Percentiles rank a stretch among this genome's conserved stretches.
Conservation (phyloP, 2,113 vertebrate species). For the Echinops telfairi region DNA sequence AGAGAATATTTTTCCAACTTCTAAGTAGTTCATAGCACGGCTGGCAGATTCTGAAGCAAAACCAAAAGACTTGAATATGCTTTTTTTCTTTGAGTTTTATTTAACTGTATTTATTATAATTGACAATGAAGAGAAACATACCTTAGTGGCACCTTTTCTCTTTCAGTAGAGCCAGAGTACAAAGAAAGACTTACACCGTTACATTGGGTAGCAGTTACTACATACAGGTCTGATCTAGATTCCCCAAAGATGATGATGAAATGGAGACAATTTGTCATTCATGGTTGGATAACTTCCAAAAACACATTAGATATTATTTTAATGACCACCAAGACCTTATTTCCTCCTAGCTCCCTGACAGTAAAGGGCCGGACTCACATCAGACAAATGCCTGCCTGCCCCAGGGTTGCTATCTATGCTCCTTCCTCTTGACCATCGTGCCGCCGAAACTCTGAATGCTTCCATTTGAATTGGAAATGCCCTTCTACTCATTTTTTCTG, state of each 20-base stretch:
- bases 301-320: constrained; percentile 28
- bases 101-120: constrained; percentile 53
- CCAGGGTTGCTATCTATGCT: neutral
- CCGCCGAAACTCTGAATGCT: neutral
- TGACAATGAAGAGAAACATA: constrained; percentile 33
- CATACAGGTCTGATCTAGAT: constrained; percentile 14
- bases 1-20: constrained; percentile 63
- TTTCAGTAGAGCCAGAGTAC: constrained; percentile 10
- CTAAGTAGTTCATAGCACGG: neutral
- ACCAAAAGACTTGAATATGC: constrained; percentile 57
- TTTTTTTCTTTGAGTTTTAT: constrained; percentile 43
- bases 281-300: constrained; percentile 18
- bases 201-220: constrained; percentile 41
- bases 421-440: neutral
- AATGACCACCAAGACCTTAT: neutral
- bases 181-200: constrained; percentile 37
- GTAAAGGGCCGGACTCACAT: neutral
- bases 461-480: neutral
- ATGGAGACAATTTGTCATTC: constrained; percentile 51
- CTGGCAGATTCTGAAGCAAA: constrained; percentile 52
- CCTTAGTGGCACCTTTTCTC: constrained; percentile 1
- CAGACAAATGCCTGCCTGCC: neutral
- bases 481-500: neutral
- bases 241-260: constrained; percentile 67
- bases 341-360: constrained; percentile 1